These are phyloP conservation scores for Charadrius vociferus DNA, from an alignment of 2,113 vertebrate species.

Conservation along the genomic window DNA sequence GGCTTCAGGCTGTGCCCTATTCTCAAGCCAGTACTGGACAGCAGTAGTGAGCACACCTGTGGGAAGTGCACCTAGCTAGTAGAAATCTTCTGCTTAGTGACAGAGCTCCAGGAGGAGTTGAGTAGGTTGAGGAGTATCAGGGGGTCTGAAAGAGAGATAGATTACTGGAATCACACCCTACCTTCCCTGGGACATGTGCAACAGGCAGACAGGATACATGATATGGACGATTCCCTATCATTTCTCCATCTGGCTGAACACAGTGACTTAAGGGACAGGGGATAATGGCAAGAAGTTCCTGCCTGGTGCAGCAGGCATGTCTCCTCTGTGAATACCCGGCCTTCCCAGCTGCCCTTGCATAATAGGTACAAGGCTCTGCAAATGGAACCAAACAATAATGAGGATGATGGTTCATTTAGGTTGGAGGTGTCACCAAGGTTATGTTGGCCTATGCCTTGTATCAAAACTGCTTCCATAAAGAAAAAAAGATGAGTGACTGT, in stretches of 20 bases:
- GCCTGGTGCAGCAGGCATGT: accelerated
- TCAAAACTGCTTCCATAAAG: neutral
- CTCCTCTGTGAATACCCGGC: neutral
- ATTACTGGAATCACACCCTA: neutral
- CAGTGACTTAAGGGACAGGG: neutral
- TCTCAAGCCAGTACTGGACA: accelerated
- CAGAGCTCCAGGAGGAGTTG: neutral
- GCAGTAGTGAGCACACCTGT: neutral
- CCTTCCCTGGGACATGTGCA: neutral
- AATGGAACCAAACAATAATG: neutral
- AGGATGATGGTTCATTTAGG: neutral
- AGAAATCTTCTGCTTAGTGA: neutral
- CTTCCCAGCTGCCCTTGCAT: neutral
- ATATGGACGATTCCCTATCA: neutral
- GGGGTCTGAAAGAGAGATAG: neutral
- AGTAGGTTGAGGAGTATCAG: neutral
- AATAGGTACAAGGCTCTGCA: neutral
- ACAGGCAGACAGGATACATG: neutral
- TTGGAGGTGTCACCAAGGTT: neutral
- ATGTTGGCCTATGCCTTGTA: no score
- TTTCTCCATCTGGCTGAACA: neutral
- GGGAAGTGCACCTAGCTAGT: neutral
- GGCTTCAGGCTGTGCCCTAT: neutral
- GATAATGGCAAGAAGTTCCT: neutral
- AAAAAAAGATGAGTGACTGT: neutral